phyloP scores from a whole-genome alignment of 2,113 vertebrate species.

The Rhagologus leucostigma region DNA sequence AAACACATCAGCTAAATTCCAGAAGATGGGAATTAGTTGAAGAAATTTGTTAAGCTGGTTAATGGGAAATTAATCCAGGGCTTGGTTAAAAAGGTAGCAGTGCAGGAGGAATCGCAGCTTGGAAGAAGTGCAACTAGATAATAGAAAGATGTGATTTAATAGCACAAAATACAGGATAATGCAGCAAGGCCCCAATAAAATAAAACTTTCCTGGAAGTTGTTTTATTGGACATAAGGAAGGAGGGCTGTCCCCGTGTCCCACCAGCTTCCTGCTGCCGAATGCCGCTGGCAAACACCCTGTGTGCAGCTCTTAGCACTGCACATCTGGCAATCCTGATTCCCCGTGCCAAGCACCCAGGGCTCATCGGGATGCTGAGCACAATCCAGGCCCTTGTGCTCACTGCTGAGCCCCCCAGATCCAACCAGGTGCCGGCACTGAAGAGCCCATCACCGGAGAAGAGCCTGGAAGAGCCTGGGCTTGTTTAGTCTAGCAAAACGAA shows the following conservation, averaged over 20 bases:
- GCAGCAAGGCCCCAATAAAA: neutral
- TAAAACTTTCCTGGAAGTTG: neutral
- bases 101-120: neutral
- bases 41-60: neutral
- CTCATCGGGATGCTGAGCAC: neutral
- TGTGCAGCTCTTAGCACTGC: rapidly evolving
- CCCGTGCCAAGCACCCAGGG: neutral
- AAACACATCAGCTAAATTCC: neutral
- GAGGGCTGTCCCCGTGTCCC: neutral
- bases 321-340: rapidly evolving
- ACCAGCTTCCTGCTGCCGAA: neutral
- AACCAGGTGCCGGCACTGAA: neutral
- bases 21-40: neutral
- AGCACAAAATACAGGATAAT: neutral
- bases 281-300: rapidly evolving
- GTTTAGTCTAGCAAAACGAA: constrained; percentile 37
- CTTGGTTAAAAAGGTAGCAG: neutral
- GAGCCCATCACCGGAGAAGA: constrained; percentile 11
- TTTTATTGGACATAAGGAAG: rapidly evolving
- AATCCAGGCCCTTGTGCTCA: neutral
- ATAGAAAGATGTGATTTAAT: neutral
- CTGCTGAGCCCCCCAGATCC: neutral
- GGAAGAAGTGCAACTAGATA: neutral
- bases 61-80: neutral
- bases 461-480: constrained; percentile 17